A percentile compares a stretch with the other conserved stretches of the same genome.
phyloP scores from a whole-genome alignment of 2,888 invertebrate genomes.

The Craniophora ligustri region DNA sequence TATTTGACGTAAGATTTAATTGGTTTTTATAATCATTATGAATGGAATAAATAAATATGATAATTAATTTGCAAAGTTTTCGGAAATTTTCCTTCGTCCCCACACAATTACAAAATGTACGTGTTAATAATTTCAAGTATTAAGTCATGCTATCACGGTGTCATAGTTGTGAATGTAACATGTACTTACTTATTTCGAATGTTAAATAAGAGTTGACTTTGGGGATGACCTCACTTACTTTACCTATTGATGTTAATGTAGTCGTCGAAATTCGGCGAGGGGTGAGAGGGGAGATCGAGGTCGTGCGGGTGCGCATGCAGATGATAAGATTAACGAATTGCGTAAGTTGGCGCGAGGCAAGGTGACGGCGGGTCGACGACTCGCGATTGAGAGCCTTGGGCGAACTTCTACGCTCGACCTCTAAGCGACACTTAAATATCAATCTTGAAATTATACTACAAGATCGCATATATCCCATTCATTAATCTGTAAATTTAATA shows the following conservation, averaged over 20 bases:
- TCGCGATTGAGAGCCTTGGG: slow-evolving; percentile 80
- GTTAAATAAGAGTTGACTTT: slow-evolving; percentile 59
- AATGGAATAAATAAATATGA: too few species aligned
- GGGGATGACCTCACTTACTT: slow-evolving; percentile 62
- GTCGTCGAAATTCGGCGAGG: slow-evolving; percentile 78
- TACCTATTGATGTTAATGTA: slow-evolving; percentile 59
- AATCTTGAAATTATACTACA: slow-evolving; percentile 53
- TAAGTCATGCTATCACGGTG: slow-evolving; percentile 19
- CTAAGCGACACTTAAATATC: slow-evolving; percentile 76
- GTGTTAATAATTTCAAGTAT: not conserved
- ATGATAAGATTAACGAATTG: slow-evolving; percentile 87
- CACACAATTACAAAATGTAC: not conserved
- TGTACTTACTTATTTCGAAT: slow-evolving; percentile 57
- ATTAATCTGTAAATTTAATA: slow-evolving; percentile 27
- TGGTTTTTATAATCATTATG: not conserved
- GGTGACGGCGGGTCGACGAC: slow-evolving; percentile 87
- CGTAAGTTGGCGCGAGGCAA: slow-evolving; percentile 85
- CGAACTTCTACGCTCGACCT: slow-evolving; percentile 81
- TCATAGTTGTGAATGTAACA: slow-evolving; percentile 34
- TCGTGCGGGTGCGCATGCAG: slow-evolving; percentile 81
- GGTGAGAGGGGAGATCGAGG: slow-evolving; percentile 77
- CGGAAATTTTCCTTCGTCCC: too few species aligned
- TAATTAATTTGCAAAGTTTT: too few species aligned
- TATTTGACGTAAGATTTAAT: not conserved
- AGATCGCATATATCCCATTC: slow-evolving; percentile 39